These are phyloP conservation scores for Pseudomyrmex pallidus DNA, from an alignment of 1,140 invertebrate genomes.

Conservation along the genomic window DNA sequence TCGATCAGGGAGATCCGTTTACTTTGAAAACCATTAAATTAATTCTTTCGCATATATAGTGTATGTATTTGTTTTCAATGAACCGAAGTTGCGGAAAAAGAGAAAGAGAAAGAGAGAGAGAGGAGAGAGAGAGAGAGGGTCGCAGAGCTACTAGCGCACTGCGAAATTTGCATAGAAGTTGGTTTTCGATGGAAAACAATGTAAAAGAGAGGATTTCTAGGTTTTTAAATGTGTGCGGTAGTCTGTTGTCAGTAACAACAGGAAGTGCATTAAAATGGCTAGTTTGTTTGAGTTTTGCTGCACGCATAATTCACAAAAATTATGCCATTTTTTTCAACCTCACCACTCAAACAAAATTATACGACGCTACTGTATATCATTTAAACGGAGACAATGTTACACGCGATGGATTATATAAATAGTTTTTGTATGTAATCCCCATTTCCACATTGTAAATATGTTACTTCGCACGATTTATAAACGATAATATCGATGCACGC, in stretches of 20 bases:
- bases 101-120: no score
- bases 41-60: background rate
- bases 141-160: no score
- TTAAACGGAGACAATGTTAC: no score
- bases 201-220: conserved; percentile 12
- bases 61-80: background rate
- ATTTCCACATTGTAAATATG: no score
- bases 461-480: background rate
- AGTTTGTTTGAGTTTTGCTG: background rate
- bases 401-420: no score
- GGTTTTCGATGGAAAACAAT: conserved; percentile 30
- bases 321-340: background rate
- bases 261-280: conserved; percentile 17
- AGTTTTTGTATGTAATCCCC: no score
- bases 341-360: no score
- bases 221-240: conserved; percentile 17
- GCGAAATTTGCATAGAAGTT: conserved; percentile 32
- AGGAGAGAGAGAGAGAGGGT: no score
- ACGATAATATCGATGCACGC: background rate
- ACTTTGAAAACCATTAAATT: background rate
- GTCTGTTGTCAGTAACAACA: conserved; percentile 9
- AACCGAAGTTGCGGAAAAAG: conserved; percentile 1
- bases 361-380: no score
- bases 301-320: background rate
- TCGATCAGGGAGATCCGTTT: background rate